phyloP scores from a whole-genome alignment of 2,113 vertebrate species.

The Podiceps cristatus region DNA sequence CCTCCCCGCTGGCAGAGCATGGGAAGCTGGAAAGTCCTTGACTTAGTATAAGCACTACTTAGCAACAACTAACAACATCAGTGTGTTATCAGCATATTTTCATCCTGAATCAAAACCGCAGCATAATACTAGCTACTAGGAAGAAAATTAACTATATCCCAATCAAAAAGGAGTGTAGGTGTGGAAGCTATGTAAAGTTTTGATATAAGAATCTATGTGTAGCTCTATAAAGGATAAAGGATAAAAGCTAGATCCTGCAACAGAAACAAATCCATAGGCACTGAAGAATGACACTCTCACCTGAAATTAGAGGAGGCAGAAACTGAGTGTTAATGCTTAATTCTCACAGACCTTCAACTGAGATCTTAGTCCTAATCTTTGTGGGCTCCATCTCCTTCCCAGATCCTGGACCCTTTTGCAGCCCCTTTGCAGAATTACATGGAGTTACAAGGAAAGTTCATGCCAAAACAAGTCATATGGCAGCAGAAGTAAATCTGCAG shows the following conservation, averaged over 20 bases:
- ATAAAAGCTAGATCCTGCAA: neutral
- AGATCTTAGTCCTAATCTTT: neutral
- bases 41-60: too few relatives aligned
- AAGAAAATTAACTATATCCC: too few relatives aligned
- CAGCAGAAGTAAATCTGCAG: neutral
- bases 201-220: neutral
- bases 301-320: neutral
- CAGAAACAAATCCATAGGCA: neutral
- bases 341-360: neutral
- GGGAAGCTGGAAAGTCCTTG: too few relatives aligned
- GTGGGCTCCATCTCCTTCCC: neutral
- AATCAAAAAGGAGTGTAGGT: neutral
- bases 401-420: neutral
- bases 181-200: neutral
- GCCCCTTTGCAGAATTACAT: neutral
- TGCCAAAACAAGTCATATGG: neutral
- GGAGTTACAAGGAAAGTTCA: neutral
- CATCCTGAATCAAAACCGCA: too few relatives aligned
- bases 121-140: too few relatives aligned
- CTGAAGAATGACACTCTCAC: neutral
- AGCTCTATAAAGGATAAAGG: neutral
- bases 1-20: too few relatives aligned
- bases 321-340: neutral
- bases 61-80: too few relatives aligned
- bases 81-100: too few relatives aligned